Percentiles rank a stretch among this genome's conserved stretches.
These are phyloP conservation scores for Ascaphus truei DNA, from an alignment of 2,113 vertebrate species.

Conservation along the genomic window DNA sequence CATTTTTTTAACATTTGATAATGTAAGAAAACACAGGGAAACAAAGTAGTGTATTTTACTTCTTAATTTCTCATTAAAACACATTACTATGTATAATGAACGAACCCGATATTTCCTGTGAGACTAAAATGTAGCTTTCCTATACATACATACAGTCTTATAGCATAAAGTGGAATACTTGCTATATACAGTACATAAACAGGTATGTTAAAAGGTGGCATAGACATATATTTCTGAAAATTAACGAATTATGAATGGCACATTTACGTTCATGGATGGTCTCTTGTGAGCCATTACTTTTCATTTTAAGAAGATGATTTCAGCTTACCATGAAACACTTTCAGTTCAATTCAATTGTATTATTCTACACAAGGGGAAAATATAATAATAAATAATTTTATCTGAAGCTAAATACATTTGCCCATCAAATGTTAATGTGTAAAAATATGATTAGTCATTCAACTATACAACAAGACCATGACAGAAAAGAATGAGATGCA, in stretches of 20 bases:
- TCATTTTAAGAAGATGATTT: not conserved
- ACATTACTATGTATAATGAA: no score
- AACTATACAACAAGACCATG: no score
- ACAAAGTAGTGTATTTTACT: no score
- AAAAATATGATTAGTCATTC: no score
- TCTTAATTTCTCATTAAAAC: no score
- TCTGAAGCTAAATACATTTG: not conserved
- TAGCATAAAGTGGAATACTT: not conserved
- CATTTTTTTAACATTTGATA: no score
- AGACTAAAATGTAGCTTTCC: no score
- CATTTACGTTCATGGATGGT: not conserved
- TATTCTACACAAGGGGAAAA: not conserved
- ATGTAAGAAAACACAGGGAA: no score
- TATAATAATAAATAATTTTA: not conserved
- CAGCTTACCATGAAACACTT: not conserved
- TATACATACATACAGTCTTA: not conserved
- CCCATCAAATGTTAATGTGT: not conserved
- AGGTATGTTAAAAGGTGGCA: not conserved
- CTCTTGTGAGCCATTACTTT: not conserved
- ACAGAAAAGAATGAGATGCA: no score
- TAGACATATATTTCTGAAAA: not conserved
- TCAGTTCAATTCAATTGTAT: not conserved
- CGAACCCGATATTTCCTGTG: no score
- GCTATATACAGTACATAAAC: no score
- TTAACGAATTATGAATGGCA: not conserved